Evolutionary conservation across 2,797 vertebrate genomes (phyloP).

Genomic region (Erpetoichthys calabaricus): DNA sequence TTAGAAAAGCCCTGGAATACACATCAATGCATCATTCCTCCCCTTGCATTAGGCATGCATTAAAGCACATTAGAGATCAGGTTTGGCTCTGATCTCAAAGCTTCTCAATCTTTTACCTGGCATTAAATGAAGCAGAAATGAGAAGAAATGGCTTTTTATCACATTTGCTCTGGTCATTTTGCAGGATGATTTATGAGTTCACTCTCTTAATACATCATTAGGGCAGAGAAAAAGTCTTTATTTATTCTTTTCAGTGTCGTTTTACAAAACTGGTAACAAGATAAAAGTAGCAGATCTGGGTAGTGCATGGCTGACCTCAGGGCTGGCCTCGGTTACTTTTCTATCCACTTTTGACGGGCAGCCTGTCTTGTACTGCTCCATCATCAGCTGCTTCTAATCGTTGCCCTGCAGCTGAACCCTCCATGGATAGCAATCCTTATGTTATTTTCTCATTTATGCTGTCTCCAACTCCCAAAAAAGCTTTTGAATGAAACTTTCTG

Average conservation of each 20-base stretch:
- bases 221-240: slow-evolving; percentile 24
- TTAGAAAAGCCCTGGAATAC: background rate
- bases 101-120: slow-evolving; percentile 41
- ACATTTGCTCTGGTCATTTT: slow-evolving; percentile 34
- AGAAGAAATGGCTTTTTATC: slow-evolving; percentile 18
- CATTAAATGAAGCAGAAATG: slow-evolving; percentile 28
- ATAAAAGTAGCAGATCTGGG: background rate
- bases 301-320: background rate
- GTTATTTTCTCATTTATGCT: too few species aligned
- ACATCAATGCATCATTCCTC: slow-evolving; percentile 10
- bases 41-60: slow-evolving; percentile 22
- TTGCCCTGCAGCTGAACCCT: too few species aligned
- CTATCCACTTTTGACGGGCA: too few species aligned
- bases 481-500: too few species aligned
- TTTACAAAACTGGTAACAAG: background rate
- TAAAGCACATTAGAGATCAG: slow-evolving; percentile 23
- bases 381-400: too few species aligned
- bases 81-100: slow-evolving; percentile 33
- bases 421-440: too few species aligned
- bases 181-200: slow-evolving; percentile 23
- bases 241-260: slow-evolving; percentile 19
- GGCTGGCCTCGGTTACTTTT: background rate
- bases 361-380: too few species aligned
- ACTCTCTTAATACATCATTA: slow-evolving; percentile 39
- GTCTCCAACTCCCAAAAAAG: too few species aligned